Evolutionary conservation across 2,113 vertebrate genomes (phyloP).

Genomic region (Actinemys pallida): DNA sequence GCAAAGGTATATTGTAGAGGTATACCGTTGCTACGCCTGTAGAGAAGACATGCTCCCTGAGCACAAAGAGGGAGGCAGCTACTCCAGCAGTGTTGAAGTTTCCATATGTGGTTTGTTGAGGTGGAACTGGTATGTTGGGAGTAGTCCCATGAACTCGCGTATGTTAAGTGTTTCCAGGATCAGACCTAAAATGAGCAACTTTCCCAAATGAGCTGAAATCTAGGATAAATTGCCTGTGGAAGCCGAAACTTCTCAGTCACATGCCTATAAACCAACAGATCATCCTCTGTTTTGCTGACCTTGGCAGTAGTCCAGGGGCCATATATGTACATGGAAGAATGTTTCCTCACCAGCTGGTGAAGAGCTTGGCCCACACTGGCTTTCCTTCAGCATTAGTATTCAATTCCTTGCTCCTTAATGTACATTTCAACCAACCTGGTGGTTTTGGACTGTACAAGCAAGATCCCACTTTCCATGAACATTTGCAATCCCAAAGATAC

Average conservation of each 20-base stretch:
- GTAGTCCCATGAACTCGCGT: neutral
- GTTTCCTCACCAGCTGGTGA: neutral
- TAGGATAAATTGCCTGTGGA: neutral
- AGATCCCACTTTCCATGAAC: slow-evolving; percentile 8
- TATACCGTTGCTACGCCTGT: neutral
- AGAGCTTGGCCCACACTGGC: neutral
- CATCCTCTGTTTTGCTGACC: neutral
- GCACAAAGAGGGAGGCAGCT: neutral
- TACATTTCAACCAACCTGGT: neutral
- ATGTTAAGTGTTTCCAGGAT: accelerated
- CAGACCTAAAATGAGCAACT: neutral
- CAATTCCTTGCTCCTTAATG: neutral
- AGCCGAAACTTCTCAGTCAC: neutral
- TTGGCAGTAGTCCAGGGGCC: neutral
- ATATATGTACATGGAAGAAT: neutral
- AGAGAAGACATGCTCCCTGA: neutral
- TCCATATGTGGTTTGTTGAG: accelerated
- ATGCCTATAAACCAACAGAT: accelerated
- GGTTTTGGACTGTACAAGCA: neutral
- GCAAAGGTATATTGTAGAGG: neutral
- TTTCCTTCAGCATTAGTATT: neutral
- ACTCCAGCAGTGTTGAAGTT: neutral
- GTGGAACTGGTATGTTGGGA: neutral
- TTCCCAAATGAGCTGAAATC: neutral
- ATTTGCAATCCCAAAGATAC: neutral